Percentiles rank a stretch among this genome's conserved stretches.
These are phyloP conservation scores for Adrianichthys oophorus DNA, from an alignment of 2,797 vertebrate genomes.

Conservation along the genomic window DNA sequence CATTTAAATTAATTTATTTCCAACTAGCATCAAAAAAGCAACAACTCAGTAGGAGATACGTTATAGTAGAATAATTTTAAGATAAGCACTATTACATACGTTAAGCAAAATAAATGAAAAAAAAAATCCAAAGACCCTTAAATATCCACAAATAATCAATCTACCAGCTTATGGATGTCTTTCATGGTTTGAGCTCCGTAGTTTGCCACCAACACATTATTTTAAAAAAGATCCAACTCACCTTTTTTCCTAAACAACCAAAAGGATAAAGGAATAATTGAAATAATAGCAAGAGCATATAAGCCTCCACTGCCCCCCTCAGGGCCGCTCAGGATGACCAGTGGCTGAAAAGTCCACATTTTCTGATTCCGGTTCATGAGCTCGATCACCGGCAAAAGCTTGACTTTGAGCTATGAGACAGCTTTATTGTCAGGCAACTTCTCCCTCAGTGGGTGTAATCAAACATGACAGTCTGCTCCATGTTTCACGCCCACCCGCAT, in stretches of 20 bases:
- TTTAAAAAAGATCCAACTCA: conserved; percentile 41
- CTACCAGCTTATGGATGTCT: too few species aligned
- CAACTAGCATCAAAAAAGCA: too few species aligned
- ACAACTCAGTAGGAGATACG: too few species aligned
- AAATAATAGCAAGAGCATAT: conserved; percentile 45
- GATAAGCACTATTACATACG: too few species aligned
- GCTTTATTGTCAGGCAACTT: conserved; percentile 1
- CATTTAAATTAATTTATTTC: too few species aligned
- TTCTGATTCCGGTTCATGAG: conserved; percentile 4
- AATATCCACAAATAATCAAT: too few species aligned
- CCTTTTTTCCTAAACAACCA: conserved; percentile 53
- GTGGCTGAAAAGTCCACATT: conserved; percentile 25
- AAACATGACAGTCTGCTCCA: conserved; percentile 9
- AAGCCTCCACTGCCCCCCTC: conserved; percentile 37
- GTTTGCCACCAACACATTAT: neutral
- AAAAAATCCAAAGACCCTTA: too few species aligned
- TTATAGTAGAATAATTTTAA: too few species aligned
- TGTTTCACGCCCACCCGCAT: conserved; percentile 1
- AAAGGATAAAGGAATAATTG: conserved; percentile 50
- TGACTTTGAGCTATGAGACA: conserved; percentile 3
- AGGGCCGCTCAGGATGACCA: conserved; percentile 2
- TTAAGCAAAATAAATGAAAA: too few species aligned
- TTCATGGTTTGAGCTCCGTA: neutral
- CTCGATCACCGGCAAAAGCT: neutral
- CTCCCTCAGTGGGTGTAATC: conserved; percentile 24